Evolutionary conservation across 2,797 vertebrate genomes (phyloP), one percentile per base, ranked within the genome.

Genomic region (Anguilla megastoma): DNA sequence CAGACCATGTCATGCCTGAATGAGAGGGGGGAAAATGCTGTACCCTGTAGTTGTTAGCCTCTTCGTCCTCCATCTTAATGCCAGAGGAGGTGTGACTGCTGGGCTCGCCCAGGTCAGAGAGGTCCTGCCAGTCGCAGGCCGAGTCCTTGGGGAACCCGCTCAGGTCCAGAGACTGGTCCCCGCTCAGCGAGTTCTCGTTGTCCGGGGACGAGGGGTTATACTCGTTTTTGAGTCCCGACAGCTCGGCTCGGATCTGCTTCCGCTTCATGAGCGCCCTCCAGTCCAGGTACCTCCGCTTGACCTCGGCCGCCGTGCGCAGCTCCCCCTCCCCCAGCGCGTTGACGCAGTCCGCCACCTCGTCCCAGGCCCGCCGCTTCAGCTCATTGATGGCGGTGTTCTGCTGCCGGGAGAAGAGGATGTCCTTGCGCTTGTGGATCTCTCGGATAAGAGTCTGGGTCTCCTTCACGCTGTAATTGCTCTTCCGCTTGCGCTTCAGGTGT

Each of bases 391-490:
- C 98, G 21, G 97, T 98, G 91, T 98, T 98, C 94, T 99, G 97
- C 90, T 99, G 97, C 90, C 97, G 97, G 9, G 98, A 98, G 91
- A 98, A 99, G 91, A 98, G 95, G 33, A 98, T 96, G 80, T 98
- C 97, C 88, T 96, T 97, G 88, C 97, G 96, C 92, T 98, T 98
- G 88, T 98, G 97, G 89, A 98, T 98, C 94, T 99, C 97, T 74
- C 97, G 97, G 94, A 99, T 97, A 87, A 99, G 97, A 33, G 96
- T 97, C 92, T 99, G 97, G 80, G 97, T 99, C 95, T 99, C 97
- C 93, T 97, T 97, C 90, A 99, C 97, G 0, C 97, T 98, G 95
- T 98, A 99, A 95, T 99, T 99, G 91, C 97, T 98, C 97, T 99
- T 99, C 89, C 98, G 96, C 94, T 98, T 98, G 90, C 98, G 96